A percentile compares a stretch with the other conserved stretches of the same genome.
These are phyloP conservation scores for Linnaemya tessellans DNA, from an alignment of 2,888 invertebrate species.

Conservation along the genomic window DNA sequence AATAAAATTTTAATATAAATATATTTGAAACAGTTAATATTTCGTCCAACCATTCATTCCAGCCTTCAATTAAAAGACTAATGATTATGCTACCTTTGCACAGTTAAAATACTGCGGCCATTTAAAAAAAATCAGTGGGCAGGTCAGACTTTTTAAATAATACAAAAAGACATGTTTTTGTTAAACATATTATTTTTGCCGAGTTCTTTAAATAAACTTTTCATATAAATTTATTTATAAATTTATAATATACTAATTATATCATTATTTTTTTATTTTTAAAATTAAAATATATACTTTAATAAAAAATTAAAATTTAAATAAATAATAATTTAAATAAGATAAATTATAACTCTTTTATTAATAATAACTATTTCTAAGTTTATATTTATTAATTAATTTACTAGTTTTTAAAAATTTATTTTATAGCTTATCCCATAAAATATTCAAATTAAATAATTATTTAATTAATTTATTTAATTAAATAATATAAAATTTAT, in stretches of 20 bases:
- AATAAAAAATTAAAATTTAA: slow-evolving; percentile 83
- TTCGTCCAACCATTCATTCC: no score
- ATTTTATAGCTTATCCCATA: slow-evolving; percentile 86
- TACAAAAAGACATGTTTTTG: no score
- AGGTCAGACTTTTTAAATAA: no score
- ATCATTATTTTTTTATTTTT: slow-evolving; percentile 85
- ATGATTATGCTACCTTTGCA: no score
- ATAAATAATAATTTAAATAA: slow-evolving; percentile 84
- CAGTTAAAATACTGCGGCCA: no score
- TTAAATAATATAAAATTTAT: slow-evolving; percentile 77
- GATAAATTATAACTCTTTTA: no score
- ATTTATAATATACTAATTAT: no score
- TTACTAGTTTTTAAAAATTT: slow-evolving; percentile 85
- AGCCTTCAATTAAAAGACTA: no score
- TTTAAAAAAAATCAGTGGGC: no score
- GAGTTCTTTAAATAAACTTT: slow-evolving; percentile 86
- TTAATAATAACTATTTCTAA: no score
- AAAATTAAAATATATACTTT: slow-evolving; percentile 82
- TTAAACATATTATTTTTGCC: slow-evolving; percentile 88
- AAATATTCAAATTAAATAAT: slow-evolving; percentile 83
- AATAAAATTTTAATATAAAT: no score
- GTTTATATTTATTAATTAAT: slow-evolving; percentile 86
- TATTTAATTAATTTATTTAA: slow-evolving; percentile 79
- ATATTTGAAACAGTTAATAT: no score
- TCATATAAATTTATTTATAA: slow-evolving; percentile 72